Evolutionary conservation across 2,113 vertebrate genomes (phyloP), one percentile per base, ranked within the genome.

Genomic region (Odobenus rosmarus): DNA sequence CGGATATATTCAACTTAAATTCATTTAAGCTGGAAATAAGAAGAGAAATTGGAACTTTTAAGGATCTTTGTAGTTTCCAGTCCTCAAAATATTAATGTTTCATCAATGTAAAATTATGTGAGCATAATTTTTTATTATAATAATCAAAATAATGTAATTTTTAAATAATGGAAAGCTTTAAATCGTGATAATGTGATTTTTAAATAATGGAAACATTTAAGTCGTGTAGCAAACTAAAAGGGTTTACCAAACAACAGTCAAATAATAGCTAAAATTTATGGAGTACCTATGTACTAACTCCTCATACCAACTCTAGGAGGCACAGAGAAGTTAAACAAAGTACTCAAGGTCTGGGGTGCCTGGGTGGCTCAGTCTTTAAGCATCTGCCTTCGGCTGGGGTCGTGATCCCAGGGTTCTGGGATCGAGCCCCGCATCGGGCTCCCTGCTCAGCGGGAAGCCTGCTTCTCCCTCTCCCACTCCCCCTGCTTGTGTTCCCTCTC

Each of bases 211-310:
- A 95, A 62, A 79, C 64, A 19, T 46, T 84, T 88, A 36, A 69
- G 16, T 76, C 28, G 23, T 36, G 79, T n/a, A 95, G 67, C 36
- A 89, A 97, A 28, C 89, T 96, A 28, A 93, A 96, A 87, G 33
- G 5, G n/a, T 57, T 97, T 91, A 93, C n/a, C 71, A 72, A 88
- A 72, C 80, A 55, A 7, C 12, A 69, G 24, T 91, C 92, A 82
- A 84, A 67, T 61, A 53, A 76, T 72, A 87, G 10, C 69, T 62
- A 61, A 51, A 36, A 39, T 55, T 6, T 76, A 83, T 64, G n/a
- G 51, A 90, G n/a, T 67, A 79, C n/a, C 33, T n/a, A 3, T 19
- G 16, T 71, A 36, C 39, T 61, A 81, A 94, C 51, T 64, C 57
- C 51, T 90, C 36, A 26, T 9, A 16, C 46, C 53, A 83, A 31